Conservation (phyloP, 2,113 vertebrate species). For the Nymphicus hollandicus region DNA sequence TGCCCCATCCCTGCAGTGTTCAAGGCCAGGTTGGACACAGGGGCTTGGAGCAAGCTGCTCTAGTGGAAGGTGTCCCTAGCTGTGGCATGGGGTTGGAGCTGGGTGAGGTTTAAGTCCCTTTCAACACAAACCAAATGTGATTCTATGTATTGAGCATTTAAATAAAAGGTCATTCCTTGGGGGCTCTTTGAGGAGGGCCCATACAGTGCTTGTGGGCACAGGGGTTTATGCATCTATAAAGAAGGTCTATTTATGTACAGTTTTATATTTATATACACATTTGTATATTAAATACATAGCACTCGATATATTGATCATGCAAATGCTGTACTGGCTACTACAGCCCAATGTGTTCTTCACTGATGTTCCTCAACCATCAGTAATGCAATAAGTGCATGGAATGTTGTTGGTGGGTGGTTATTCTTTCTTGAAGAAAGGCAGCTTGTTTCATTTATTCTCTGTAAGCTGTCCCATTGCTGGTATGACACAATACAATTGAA, state of each 20-base stretch:
- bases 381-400: background rate
- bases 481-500: background rate
- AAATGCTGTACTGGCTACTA: background rate
- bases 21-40: background rate
- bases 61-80: background rate
- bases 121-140: background rate
- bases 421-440: background rate
- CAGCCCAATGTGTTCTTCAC: background rate
- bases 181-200: background rate
- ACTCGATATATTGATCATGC: background rate
- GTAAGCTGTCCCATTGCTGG: background rate
- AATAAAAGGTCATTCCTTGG: background rate
- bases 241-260: background rate
- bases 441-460: background rate
- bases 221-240: background rate
- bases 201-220: background rate
- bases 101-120: background rate
- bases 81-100: background rate
- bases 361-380: background rate
- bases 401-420: background rate
- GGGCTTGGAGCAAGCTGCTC: background rate
- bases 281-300: background rate
- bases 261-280: accelerated
- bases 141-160: background rate
- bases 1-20: background rate